A percentile compares a stretch with the other conserved stretches of the same genome.
Conservation (phyloP, 1,140 invertebrate genomes). For the Venturia canescens region DNA sequence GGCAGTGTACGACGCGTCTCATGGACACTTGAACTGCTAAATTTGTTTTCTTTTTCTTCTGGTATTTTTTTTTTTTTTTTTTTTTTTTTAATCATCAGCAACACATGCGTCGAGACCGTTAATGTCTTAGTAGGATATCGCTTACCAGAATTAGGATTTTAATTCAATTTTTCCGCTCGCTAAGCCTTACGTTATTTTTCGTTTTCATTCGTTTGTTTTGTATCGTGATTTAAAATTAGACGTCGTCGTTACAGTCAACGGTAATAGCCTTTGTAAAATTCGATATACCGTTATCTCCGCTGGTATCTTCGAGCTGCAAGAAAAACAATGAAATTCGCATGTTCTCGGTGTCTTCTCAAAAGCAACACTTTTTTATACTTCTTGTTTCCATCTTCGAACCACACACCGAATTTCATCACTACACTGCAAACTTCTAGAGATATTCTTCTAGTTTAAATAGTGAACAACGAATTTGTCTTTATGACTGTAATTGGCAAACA, state of each 20-base stretch:
- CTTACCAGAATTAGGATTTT: constrained; percentile 52
- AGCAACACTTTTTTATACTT: no score
- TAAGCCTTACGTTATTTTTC: constrained; percentile 22
- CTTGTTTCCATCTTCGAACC: no score
- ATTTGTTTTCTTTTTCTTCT: constrained; percentile 25
- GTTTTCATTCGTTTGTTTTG: constrained; percentile 43
- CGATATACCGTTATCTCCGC: constrained; percentile 70
- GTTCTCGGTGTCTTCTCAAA: not conserved
- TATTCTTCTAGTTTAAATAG: no score
- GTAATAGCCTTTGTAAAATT: constrained; percentile 68
- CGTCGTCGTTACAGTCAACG: constrained; percentile 66
- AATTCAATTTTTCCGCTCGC: constrained; percentile 20
- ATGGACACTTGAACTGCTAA: constrained; percentile 40
- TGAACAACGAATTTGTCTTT: no score
- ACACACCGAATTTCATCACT: no score
- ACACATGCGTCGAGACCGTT: constrained; percentile 41
- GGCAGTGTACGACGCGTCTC: constrained; percentile 67
- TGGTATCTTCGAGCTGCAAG: constrained; percentile 71
- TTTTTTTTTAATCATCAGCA: constrained; percentile 14
- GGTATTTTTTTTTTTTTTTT: not conserved
- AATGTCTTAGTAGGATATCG: constrained; percentile 58
- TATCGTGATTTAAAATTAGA: constrained; percentile 60
- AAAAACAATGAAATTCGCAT: constrained; percentile 27
- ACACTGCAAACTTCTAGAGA: no score
- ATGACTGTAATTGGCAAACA: not conserved